Conservation (phyloP, 2,888 invertebrate species). For the Eumerus sabulonum region DNA sequence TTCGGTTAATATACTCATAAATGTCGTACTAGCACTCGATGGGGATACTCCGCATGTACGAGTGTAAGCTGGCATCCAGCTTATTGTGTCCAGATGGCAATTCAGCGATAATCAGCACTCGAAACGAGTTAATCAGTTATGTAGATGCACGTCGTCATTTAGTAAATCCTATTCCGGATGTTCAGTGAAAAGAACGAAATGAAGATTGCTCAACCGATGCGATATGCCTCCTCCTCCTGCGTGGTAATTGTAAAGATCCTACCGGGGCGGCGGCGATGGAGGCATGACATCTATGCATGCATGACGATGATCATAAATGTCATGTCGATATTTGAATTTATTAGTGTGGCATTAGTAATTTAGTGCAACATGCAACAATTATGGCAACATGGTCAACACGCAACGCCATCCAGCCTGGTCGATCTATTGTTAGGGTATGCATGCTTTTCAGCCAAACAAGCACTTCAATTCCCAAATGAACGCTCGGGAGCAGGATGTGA, state of each 20-base stretch:
- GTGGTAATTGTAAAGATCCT: conserved; percentile 12
- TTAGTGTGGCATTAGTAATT: conserved; percentile 70
- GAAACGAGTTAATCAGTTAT: no score
- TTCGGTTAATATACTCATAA: no score
- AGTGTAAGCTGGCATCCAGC: no score
- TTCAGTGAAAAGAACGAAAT: no score
- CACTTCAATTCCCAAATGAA: conserved; percentile 12
- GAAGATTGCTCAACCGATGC: conserved; percentile 17
- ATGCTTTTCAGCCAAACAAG: conserved; percentile 31
- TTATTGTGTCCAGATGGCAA: no score
- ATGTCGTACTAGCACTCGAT: no score
- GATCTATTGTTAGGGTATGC: conserved; percentile 3
- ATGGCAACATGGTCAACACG: conserved; percentile 56
- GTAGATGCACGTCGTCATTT: no score
- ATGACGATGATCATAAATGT: conserved; percentile 70
- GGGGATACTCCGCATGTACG: no score
- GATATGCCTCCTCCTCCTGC: neutral
- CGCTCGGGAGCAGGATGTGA: conserved; percentile 3
- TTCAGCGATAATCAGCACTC: no score
- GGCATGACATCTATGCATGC: conserved; percentile 25
- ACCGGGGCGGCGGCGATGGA: no score
- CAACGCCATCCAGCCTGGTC: conserved; percentile 28
- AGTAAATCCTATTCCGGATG: no score
- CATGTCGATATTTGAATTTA: conserved; percentile 73
- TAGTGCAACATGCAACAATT: conserved; percentile 72